Percentiles rank a stretch among this genome's conserved stretches.
phyloP scores from a whole-genome alignment of 1,140 invertebrate species.

The Sitobion miscanthi region DNA sequence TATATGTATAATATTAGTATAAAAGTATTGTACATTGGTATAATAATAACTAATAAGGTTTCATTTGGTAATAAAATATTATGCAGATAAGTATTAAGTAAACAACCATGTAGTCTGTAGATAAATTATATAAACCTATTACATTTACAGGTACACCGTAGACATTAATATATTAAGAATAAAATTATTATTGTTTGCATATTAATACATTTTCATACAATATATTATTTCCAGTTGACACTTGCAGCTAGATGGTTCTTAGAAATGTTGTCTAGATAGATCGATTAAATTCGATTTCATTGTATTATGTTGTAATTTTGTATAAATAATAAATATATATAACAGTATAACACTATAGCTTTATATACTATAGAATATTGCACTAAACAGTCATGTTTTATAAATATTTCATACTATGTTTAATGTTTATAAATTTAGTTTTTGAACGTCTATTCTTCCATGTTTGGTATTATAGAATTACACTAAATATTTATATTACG shows the following conservation, averaged over 20 bases:
- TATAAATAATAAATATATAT: not conserved
- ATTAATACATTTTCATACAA: not conserved
- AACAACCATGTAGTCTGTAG: not conserved
- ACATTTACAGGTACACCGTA: not conserved
- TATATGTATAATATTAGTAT: no score
- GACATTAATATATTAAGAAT: not conserved
- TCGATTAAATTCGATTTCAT: not conserved
- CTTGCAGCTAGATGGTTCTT: not conserved
- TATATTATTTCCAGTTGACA: not conserved
- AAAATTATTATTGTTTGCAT: not conserved
- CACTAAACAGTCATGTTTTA: not conserved
- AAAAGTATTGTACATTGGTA: not conserved
- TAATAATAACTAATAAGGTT: not conserved
- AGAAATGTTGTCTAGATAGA: not conserved
- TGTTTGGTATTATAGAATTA: not conserved
- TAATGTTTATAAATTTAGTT: conserved; percentile 1
- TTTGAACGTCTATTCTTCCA: not conserved
- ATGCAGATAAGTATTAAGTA: not conserved
- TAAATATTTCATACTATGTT: not conserved
- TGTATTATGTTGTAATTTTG: not conserved
- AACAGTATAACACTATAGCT: not conserved
- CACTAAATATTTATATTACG: not conserved
- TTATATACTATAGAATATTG: not conserved
- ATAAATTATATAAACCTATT: not conserved
- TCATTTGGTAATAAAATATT: conserved; percentile 8